A percentile compares a stretch with the other conserved stretches of the same genome.
Evolutionary conservation across 2,888 invertebrate genomes (phyloP).

Genomic region (Plagodis dolabraria): DNA sequence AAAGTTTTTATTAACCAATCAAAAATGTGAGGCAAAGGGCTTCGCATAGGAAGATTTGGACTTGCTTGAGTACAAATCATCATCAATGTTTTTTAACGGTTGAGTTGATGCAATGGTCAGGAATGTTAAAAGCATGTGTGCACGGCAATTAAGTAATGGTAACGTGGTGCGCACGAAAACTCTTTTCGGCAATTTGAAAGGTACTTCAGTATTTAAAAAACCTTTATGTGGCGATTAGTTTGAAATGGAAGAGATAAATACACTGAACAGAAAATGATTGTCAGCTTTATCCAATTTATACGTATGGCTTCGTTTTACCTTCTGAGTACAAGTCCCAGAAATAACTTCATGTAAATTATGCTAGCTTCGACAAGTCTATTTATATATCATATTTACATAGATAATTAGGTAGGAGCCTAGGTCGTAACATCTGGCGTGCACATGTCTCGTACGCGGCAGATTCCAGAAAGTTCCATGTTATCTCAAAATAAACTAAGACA

Average conservation of each 20-base stretch:
- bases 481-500: conserved; percentile 27
- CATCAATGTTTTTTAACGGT: neutral
- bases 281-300: conserved; percentile 24
- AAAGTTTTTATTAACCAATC: too few relatives aligned
- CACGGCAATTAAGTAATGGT: conserved; percentile 18
- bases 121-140: conserved; percentile 23
- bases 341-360: conserved; percentile 10
- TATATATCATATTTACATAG: conserved; percentile 31
- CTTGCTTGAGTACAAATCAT: too few relatives aligned
- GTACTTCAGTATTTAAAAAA: too few relatives aligned
- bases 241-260: neutral
- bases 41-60: too few relatives aligned
- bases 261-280: conserved; percentile 3
- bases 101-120: conserved; percentile 4
- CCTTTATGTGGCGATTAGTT: neutral
- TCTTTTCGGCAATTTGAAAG: neutral
- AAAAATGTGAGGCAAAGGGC: too few relatives aligned
- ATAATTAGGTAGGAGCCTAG: conserved; percentile 24
- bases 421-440: conserved; percentile 35
- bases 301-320: conserved; percentile 21
- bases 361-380: conserved; percentile 22
- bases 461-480: conserved; percentile 30
- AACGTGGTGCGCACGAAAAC: conserved; percentile 11
- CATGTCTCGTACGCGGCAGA: conserved; percentile 21
- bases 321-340: conserved; percentile 5